Evolutionary conservation across 92 coral and sea anemone species (phyloP).

Genomic region (Epizoanthus rinbou): DNA sequence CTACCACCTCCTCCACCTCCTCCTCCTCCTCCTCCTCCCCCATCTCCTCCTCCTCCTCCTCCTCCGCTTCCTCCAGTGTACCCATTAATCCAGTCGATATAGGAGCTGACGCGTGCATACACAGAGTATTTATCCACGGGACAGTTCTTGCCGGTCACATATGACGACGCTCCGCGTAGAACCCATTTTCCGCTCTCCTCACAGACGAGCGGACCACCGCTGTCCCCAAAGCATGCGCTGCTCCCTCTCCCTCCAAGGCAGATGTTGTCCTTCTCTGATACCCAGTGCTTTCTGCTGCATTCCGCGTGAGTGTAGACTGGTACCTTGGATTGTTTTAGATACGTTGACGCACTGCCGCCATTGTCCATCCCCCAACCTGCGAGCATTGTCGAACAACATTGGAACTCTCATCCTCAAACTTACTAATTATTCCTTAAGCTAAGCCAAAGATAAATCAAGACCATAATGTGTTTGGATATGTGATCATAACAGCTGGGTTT

Average conservation of each 20-base stretch:
- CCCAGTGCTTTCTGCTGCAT: constrained; percentile 6
- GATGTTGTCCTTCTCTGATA: constrained; percentile 27
- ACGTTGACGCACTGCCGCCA: constrained; percentile 7
- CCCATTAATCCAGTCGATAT: constrained; percentile 17
- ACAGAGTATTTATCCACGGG: constrained; percentile 23
- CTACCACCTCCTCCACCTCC: no score
- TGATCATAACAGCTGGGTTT: no score
- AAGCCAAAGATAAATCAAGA: no score
- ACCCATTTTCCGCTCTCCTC: constrained; percentile 26
- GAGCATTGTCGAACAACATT: no score
- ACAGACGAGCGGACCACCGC: constrained; percentile 32
- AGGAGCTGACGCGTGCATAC: constrained; percentile 22
- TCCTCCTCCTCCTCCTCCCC: no score
- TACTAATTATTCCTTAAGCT: no score
- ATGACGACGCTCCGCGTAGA: constrained; percentile 12
- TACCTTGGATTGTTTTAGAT: constrained; percentile 21
- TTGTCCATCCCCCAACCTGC: constrained; percentile 23
- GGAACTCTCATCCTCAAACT: no score
- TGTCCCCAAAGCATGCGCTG: constrained; percentile 30
- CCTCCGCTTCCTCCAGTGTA: background rate
- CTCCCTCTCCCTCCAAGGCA: constrained; percentile 17
- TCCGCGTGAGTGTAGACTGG: constrained; percentile 31
- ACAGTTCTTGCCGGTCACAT: constrained; percentile 7
- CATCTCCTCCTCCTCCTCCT: constrained; percentile 6
- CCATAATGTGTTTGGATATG: no score